A percentile compares a stretch with the other conserved stretches of the same genome.
phyloP scores from a whole-genome alignment of 2,113 vertebrate species.

The human (Homo sapiens) region GRCh38 chr2:165932501-165933000 shows the following conservation, averaged over 20 bases:
- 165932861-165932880: background rate
- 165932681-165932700: background rate
- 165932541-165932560: background rate
- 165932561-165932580: background rate
- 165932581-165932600: background rate
- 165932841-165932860: background rate
- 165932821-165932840: conserved; percentile 30
- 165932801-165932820: background rate
- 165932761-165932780: background rate
- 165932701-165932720: background rate
- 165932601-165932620: background rate
- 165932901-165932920: background rate
- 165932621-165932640: background rate
- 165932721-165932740: background rate
- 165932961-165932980: conserved; percentile 87
- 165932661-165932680: background rate
- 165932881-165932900: background rate
- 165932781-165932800: conserved; percentile 25
- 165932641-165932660: background rate
- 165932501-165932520: conserved; percentile 16
- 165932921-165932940: background rate
- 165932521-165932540: background rate
- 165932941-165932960: background rate
- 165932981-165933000: conserved; percentile 93
- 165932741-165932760: background rate